A percentile compares a stretch with the other conserved stretches of the same genome.
phyloP scores from a whole-genome alignment of 2,113 vertebrate genomes.

The Cepphus grylle region DNA sequence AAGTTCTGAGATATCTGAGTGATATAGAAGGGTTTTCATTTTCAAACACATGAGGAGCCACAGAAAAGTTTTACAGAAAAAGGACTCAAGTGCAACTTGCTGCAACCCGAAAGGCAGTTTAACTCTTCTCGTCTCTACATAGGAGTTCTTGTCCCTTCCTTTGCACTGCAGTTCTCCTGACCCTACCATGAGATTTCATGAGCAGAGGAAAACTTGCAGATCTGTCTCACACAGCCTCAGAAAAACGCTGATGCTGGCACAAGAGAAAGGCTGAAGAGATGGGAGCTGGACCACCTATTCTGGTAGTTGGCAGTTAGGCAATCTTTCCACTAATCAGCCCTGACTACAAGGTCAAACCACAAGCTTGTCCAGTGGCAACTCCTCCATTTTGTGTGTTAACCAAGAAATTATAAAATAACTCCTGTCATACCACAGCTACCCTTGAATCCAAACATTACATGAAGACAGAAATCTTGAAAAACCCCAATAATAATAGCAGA shows the following conservation, averaged over 20 bases:
- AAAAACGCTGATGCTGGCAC: not conserved
- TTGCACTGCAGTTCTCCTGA: not conserved
- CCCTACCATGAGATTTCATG: not conserved
- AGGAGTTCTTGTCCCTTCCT: not conserved
- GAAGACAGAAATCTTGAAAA: not conserved
- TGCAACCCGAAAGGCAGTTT: not conserved
- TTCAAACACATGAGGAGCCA: not conserved
- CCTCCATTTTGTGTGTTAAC: not conserved
- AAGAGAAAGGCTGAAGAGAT: not conserved
- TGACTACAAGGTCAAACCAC: not conserved
- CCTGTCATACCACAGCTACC: not conserved
- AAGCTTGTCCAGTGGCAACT: not conserved
- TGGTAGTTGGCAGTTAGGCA: not conserved
- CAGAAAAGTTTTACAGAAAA: not conserved
- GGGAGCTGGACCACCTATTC: not conserved
- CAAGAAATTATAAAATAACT: not conserved
- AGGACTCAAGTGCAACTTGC: not conserved
- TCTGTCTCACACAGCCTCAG: not conserved
- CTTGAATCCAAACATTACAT: not conserved
- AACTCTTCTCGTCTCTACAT: not conserved
- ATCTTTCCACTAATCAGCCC: not conserved
- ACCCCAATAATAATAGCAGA: not conserved
- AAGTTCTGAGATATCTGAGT: not conserved
- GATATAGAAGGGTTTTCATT: not conserved
- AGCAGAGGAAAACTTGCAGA: not conserved